A percentile compares a stretch with the other conserved stretches of the same genome.
phyloP scores from a whole-genome alignment of 2,113 vertebrate genomes.

The Chunga burmeisteri region DNA sequence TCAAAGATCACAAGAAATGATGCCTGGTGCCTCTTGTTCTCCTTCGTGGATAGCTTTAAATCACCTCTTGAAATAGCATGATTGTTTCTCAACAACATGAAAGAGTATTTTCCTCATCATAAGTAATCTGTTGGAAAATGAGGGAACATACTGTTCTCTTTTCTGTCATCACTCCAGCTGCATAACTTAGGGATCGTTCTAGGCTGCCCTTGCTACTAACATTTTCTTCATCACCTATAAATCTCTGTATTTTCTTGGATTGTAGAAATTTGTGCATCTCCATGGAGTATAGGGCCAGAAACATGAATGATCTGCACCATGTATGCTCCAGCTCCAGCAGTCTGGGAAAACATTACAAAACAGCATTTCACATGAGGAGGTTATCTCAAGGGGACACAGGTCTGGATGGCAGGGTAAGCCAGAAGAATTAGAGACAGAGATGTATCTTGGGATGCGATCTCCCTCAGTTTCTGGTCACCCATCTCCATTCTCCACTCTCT shows the following conservation, averaged over 20 bases:
- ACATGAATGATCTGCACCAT: not conserved
- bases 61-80: rapidly evolving
- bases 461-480: not conserved
- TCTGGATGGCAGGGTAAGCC: not conserved
- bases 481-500: not conserved
- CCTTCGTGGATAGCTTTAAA: not conserved
- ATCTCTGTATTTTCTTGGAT: not conserved
- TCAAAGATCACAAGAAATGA: not conserved
- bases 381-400: not conserved
- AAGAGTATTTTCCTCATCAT: not conserved
- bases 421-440: not conserved
- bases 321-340: rapidly evolving
- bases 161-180: not conserved
- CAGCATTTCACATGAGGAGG: not conserved
- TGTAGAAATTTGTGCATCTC: not conserved
- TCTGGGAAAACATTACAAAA: not conserved
- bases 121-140: not conserved
- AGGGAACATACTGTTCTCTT: not conserved
- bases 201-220: not conserved
- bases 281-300: not conserved
- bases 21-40: not conserved
- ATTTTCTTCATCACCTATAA: not conserved
- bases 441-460: not conserved
- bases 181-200: not conserved
- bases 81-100: not conserved